Conservation (phyloP, 2,113 vertebrate genomes). For the Corydoras sp. region DNA sequence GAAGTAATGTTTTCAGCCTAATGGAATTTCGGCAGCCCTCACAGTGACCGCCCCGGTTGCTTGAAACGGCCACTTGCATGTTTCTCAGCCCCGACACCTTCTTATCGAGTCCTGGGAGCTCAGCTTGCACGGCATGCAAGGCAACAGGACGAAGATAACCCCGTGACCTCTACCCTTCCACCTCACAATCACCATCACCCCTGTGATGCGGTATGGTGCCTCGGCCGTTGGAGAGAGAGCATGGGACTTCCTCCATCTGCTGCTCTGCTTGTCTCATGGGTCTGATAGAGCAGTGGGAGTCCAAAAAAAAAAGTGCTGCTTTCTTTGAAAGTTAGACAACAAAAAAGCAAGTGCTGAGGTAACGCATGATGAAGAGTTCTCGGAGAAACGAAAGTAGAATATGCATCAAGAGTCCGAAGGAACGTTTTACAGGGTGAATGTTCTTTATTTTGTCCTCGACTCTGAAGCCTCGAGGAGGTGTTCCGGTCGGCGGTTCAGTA, state of each 20-base stretch:
- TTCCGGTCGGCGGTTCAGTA: too few relatives aligned
- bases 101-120: slow-evolving; percentile 71
- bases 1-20: slow-evolving; percentile 35
- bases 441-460: neutral
- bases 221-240: slow-evolving; percentile 2
- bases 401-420: neutral
- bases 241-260: slow-evolving; percentile 1
- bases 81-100: slow-evolving; percentile 78
- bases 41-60: slow-evolving; percentile 35
- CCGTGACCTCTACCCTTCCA: slow-evolving; percentile 8
- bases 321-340: slow-evolving; percentile 7
- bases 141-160: slow-evolving; percentile 19
- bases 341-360: slow-evolving; percentile 8
- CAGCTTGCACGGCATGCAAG: slow-evolving; percentile 62
- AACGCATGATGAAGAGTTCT: neutral
- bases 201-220: neutral
- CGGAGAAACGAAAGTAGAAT: neutral
- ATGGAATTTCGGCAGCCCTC: slow-evolving; percentile 51
- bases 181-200: slow-evolving; percentile 2
- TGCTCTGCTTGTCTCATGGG: slow-evolving; percentile 1
- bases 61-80: slow-evolving; percentile 59
- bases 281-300: neutral
- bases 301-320: slow-evolving; percentile 1
- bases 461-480: too few relatives aligned
- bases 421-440: neutral